Conservation (phyloP, 2,797 vertebrate genomes). For the Gila robusta region DNA sequence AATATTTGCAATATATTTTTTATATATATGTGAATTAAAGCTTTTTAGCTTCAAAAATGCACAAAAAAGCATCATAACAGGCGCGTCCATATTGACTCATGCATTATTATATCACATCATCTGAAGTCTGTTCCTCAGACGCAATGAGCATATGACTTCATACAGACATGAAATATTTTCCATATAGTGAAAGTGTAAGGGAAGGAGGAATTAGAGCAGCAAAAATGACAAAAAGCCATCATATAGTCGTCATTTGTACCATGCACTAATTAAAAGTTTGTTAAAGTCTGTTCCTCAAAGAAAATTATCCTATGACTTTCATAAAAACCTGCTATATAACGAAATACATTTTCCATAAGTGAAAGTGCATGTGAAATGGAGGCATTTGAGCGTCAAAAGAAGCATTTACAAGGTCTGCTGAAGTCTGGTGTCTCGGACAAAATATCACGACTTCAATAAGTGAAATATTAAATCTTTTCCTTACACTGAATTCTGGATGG, state of each 20-base stretch:
- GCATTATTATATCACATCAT: too few relatives aligned
- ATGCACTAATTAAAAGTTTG: too few relatives aligned
- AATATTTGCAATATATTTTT: background rate
- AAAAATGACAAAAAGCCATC: background rate
- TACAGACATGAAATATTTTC: background rate
- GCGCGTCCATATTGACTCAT: too few relatives aligned
- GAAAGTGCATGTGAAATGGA: background rate
- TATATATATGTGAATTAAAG: too few relatives aligned
- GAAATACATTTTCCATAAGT: background rate
- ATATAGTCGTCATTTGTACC: background rate
- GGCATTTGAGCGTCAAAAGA: background rate
- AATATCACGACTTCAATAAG: background rate
- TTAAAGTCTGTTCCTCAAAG: too few relatives aligned
- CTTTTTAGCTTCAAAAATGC: too few relatives aligned
- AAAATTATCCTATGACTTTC: background rate
- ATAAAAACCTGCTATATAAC: background rate
- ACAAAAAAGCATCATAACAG: too few relatives aligned
- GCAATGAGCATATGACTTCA: background rate
- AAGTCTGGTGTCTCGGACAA: too few relatives aligned
- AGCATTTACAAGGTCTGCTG: background rate
- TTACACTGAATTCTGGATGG: background rate
- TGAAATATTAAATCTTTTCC: background rate
- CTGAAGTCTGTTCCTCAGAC: background rate
- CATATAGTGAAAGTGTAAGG: background rate
- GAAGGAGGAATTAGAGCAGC: background rate